A percentile compares a stretch with the other conserved stretches of the same genome.
Evolutionary conservation across 2,888 invertebrate genomes (phyloP).

Genomic region (Syrista parreyssii): DNA sequence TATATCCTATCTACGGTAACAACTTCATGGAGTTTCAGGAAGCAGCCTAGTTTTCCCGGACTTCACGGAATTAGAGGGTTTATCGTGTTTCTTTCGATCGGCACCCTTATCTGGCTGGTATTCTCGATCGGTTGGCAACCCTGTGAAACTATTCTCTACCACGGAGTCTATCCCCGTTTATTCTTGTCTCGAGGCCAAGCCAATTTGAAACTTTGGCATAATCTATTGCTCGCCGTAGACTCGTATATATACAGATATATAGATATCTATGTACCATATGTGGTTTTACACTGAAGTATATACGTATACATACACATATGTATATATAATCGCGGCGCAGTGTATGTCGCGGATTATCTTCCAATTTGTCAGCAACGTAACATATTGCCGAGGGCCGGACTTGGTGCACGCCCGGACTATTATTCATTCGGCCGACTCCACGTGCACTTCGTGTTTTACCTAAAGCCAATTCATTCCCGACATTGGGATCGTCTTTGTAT

Average conservation of each 20-base stretch:
- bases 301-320: too few species aligned
- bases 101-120: too few species aligned
- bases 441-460: slow-evolving; percentile 27
- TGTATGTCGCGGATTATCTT: slow-evolving; percentile 39
- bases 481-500: slow-evolving; percentile 19
- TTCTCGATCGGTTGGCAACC: too few species aligned
- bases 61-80: too few species aligned
- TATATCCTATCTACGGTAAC: too few species aligned
- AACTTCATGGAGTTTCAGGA: too few species aligned
- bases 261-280: not conserved
- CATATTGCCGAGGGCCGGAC: slow-evolving; percentile 32
- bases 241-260: slow-evolving; percentile 1
- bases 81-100: too few species aligned
- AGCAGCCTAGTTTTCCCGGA: too few species aligned
- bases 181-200: slow-evolving; percentile 1
- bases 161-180: too few species aligned
- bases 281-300: too few species aligned
- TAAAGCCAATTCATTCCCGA: slow-evolving; percentile 15
- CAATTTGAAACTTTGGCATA: slow-evolving; percentile 12
- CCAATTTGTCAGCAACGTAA: slow-evolving; percentile 44
- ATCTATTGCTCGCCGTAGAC: slow-evolving; percentile 9
- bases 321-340: not conserved
- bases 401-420: slow-evolving; percentile 37
- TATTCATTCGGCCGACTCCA: slow-evolving; percentile 36
- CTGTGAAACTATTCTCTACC: too few species aligned